Evolutionary conservation across 2,888 invertebrate genomes (phyloP).

Genomic region (Tortricodes alternella): DNA sequence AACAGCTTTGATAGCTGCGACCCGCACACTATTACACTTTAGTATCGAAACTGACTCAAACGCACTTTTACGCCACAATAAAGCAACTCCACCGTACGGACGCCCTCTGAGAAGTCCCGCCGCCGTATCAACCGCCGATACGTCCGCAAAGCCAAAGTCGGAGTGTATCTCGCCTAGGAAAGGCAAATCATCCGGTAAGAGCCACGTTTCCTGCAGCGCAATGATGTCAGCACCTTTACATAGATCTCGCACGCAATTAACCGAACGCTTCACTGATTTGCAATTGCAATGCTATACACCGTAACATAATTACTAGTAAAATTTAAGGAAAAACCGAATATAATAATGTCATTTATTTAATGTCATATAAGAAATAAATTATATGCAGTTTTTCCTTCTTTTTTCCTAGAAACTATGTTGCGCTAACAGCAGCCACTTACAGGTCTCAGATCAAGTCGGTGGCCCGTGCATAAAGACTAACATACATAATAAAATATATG

Average conservation of each 20-base stretch:
- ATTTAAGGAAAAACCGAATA: too few species aligned
- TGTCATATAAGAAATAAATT: too few species aligned
- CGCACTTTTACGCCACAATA: constrained; percentile 21
- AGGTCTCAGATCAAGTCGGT: too few species aligned
- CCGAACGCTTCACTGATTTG: neutral
- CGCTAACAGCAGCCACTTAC: too few species aligned
- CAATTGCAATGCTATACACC: too few species aligned
- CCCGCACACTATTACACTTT: constrained; percentile 23
- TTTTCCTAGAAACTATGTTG: too few species aligned
- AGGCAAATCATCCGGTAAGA: neutral
- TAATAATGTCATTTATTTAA: too few species aligned
- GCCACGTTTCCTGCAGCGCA: constrained; percentile 1
- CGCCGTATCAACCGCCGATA: neutral
- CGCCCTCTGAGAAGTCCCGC: neutral
- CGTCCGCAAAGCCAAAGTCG: neutral
- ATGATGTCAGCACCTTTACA: neutral
- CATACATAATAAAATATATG: too few species aligned
- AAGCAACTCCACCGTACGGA: neutral
- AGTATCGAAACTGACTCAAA: constrained; percentile 27
- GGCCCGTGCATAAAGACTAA: too few species aligned
- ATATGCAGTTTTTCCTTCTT: too few species aligned
- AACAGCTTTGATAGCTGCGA: constrained; percentile 22
- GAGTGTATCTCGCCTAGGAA: neutral
- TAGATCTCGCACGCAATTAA: neutral
- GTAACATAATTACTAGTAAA: too few species aligned